Conservation (phyloP, 92 coral and sea anemone genomes). For the Epizoanthus illoricatus region DNA sequence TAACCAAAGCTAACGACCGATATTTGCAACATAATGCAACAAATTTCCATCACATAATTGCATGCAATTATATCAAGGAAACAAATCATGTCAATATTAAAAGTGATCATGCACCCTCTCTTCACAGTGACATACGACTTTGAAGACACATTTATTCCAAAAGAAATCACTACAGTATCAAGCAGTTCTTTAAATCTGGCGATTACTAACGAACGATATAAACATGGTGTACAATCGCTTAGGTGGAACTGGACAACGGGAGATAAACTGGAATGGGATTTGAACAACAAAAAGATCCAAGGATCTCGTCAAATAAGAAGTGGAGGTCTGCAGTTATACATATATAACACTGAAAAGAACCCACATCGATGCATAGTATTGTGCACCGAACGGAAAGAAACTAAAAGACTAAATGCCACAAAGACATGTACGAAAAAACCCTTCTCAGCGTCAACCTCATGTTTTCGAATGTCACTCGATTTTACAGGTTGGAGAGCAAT, state of each 20-base stretch:
- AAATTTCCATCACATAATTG: no score
- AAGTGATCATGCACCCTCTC: not conserved
- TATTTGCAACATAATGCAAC: no score
- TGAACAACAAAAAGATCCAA: not conserved
- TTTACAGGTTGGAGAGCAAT: conserved; percentile 45
- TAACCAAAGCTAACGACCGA: no score
- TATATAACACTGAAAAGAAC: conserved; percentile 16
- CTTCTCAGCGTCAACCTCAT: conserved; percentile 9
- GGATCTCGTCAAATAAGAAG: not conserved
- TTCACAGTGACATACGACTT: conserved; percentile 16
- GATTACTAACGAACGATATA: not conserved
- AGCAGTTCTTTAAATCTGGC: not conserved
- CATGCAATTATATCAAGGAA: no score
- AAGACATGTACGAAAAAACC: not conserved
- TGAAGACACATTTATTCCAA: not conserved
- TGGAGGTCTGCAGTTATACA: conserved; percentile 9
- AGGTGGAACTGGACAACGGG: conserved; percentile 12
- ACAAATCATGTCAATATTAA: no score
- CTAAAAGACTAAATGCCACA: conserved; percentile 18
- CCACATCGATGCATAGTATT: not conserved
- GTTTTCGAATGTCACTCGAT: conserved; percentile 41
- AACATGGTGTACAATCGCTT: conserved; percentile 9
- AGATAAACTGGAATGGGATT: conserved; percentile 2
- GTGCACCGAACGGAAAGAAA: conserved; percentile 5
- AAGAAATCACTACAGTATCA: not conserved